phyloP scores from a whole-genome alignment of 1,140 invertebrate species.

The Achatina immaculata region DNA sequence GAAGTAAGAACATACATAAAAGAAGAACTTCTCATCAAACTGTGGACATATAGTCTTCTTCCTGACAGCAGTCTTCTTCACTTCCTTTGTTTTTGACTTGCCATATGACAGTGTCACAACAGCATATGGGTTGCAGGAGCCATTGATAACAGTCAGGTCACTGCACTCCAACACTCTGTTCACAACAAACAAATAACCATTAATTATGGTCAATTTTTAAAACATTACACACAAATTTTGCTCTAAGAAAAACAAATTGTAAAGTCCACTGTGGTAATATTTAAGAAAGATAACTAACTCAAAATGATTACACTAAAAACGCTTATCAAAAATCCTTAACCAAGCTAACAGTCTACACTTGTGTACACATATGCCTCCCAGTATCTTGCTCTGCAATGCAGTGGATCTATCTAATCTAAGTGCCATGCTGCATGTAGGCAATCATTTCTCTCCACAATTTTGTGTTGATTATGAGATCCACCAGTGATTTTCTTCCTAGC shows the following conservation, averaged over 20 bases:
- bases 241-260: neutral
- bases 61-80: conserved; percentile 86
- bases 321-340: too few species aligned
- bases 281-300: neutral
- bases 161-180: conserved; percentile 84
- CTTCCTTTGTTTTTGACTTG: conserved; percentile 81
- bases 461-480: too few species aligned
- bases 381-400: too few species aligned
- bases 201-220: neutral
- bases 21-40: conserved; percentile 89
- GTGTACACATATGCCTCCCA: too few species aligned
- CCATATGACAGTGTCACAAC: conserved; percentile 82
- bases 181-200: conserved; percentile 14
- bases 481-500: too few species aligned
- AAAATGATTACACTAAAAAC: neutral
- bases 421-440: too few species aligned
- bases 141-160: conserved; percentile 89
- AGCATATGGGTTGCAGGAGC: conserved; percentile 90
- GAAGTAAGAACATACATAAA: conserved; percentile 78
- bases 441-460: too few species aligned
- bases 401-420: too few species aligned
- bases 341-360: too few species aligned
- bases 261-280: neutral
- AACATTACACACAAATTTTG: neutral
- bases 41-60: conserved; percentile 91